phyloP scores from a whole-genome alignment of 2,797 vertebrate species.

The Australoheros facetus region DNA sequence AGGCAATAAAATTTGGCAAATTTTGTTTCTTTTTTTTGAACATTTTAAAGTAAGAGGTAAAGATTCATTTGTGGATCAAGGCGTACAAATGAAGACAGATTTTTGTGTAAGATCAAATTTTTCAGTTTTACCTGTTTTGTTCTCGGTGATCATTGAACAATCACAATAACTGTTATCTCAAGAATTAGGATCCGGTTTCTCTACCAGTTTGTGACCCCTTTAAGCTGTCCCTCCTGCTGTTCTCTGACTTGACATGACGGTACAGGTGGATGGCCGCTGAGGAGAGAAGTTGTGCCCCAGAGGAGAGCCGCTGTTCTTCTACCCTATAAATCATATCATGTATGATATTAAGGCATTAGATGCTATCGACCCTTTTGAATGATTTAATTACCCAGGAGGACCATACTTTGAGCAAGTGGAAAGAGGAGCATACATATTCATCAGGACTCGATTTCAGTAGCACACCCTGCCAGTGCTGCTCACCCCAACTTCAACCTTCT shows the following conservation, averaged over 20 bases:
- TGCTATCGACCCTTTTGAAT: slow-evolving; percentile 72
- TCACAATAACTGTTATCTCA: not conserved
- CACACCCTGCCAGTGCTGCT: slow-evolving; percentile 17
- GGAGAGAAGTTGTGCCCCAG: slow-evolving; percentile 25
- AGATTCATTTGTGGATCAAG: not conserved
- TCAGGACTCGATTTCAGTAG: slow-evolving; percentile 54
- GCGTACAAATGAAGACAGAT: not conserved
- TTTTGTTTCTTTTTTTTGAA: rapidly evolving
- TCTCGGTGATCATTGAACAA: not conserved
- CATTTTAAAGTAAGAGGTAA: not conserved
- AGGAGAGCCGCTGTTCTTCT: slow-evolving; percentile 20
- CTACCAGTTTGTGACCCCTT: not conserved
- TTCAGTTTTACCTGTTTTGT: not conserved
- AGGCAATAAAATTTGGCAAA: not conserved
- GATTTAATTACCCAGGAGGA: slow-evolving; percentile 77
- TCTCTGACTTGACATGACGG: slow-evolving; percentile 41
- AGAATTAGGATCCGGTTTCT: not conserved
- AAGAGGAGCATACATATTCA: slow-evolving; percentile 76
- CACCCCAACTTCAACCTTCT: slow-evolving; percentile 21
- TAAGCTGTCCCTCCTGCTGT: slow-evolving; percentile 12
- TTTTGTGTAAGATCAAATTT: not conserved
- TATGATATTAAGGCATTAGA: slow-evolving; percentile 82
- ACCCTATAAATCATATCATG: slow-evolving; percentile 65
- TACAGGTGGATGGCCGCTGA: slow-evolving; percentile 46
- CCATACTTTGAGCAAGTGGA: slow-evolving; percentile 62